phyloP scores from a whole-genome alignment of 2,888 invertebrate genomes.

The Thecocarcelia acutangulata region DNA sequence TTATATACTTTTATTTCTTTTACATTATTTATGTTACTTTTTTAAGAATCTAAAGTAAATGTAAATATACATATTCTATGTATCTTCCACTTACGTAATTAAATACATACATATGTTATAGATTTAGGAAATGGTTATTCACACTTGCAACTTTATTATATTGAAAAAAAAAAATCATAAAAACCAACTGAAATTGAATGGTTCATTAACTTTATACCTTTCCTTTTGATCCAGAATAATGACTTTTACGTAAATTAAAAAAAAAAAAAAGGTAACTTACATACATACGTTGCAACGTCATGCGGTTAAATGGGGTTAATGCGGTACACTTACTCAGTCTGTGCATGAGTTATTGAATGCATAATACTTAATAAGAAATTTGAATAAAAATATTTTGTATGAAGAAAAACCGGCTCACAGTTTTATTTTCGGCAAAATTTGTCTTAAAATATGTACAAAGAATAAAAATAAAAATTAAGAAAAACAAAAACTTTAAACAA shows the following conservation, averaged over 20 bases:
- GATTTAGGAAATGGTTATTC: neutral
- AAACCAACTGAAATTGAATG: neutral
- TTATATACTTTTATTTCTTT: no score
- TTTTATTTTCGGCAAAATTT: slow-evolving; percentile 34
- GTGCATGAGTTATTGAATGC: slow-evolving; percentile 45
- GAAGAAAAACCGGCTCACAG: slow-evolving; percentile 39
- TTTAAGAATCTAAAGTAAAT: no score
- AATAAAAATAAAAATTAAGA: slow-evolving; percentile 1
- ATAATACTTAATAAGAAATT: slow-evolving; percentile 37
- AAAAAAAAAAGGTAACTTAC: neutral
- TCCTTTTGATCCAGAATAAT: slow-evolving; percentile 13
- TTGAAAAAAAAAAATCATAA: neutral
- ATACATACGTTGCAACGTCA: slow-evolving; percentile 15
- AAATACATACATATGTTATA: neutral
- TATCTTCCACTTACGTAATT: neutral
- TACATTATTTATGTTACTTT: no score
- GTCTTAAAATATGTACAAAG: slow-evolving; percentile 14
- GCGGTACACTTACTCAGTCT: slow-evolving; percentile 14
- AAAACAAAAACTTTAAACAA: neutral
- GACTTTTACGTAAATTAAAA: slow-evolving; percentile 14
- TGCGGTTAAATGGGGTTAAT: slow-evolving; percentile 49
- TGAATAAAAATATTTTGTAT: slow-evolving; percentile 32
- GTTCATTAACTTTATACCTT: slow-evolving; percentile 46
- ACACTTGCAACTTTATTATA: neutral
- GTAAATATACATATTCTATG: no score